Base-by-base conservation (phyloP, 2,888 invertebrate species). In the Epinotia ramella region DNA sequence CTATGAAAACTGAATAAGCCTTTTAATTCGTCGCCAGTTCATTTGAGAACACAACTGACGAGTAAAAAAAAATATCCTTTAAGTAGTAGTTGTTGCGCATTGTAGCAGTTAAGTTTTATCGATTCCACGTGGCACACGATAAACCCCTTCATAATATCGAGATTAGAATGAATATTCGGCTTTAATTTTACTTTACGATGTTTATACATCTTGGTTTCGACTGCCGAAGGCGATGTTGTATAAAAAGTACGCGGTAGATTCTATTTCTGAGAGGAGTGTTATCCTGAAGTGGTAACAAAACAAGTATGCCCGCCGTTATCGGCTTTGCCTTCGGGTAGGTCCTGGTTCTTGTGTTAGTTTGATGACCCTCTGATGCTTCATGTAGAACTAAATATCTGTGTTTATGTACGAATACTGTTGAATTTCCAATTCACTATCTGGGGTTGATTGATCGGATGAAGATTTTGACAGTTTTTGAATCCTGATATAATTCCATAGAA, bases 191-290 rank as follows among this genome's bases (percentile, higher is more conserved):
- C 83, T 89, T 89, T 84, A 91, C 82, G 86, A 85, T 91, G 92
- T 91, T 92, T 91, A 84, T 88, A 85, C 91, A 92, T 84, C 82
- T 87, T 85, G 79, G 83, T 80, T 77, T 82, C 79, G 80, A 75
- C 63, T 69, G 44, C 40, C 40, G 57, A 20, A 28, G n/a, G 57
- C n/a, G 46, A 57, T 64, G 44, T 60, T 57, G 56, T 57, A 62
- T 62, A n/a, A 46, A 62, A 67, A 9, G 57, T 66, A 60, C 2
- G 66, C 53, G 66, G 62, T 62, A 44, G 46, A 4, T 60, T 76
- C 76, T 76, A 76, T 76, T 76, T 76, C 24, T 63, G 72, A 72
- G 60, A 57, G 59, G 62, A 72, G 76, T 72, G 67, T 63, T 71
- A 53, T n/a, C 62, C 66, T 67, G 62, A 72, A 72, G 76, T 62